Evolutionary conservation across 2,113 vertebrate species (phyloP).

Genomic region (Trogon surrucura): DNA sequence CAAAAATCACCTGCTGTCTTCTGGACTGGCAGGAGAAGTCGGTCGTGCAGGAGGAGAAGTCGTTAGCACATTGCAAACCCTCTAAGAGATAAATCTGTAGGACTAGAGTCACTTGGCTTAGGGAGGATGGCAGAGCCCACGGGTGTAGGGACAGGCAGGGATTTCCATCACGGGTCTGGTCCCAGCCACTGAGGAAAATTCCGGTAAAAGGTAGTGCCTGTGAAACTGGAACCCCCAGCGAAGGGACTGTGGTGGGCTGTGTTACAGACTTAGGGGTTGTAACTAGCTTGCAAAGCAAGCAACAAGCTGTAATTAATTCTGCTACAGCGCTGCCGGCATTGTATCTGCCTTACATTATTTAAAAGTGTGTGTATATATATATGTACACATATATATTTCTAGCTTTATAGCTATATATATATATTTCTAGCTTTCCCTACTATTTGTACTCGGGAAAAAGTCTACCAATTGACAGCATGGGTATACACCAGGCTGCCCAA

Average conservation of each 20-base stretch:
- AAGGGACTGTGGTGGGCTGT: neutral
- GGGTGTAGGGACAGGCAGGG: neutral
- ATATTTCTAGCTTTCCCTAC: neutral
- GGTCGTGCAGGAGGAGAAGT: neutral
- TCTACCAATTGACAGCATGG: fast-evolving
- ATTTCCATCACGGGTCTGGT: neutral
- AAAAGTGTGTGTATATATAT: neutral
- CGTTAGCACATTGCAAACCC: neutral
- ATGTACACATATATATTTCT: too few relatives aligned
- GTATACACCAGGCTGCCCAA: neutral
- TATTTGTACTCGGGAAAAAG: neutral
- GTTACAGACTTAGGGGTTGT: neutral
- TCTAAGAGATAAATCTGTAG: fast-evolving
- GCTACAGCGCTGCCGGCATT: neutral
- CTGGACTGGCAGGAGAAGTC: neutral
- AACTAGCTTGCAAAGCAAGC: neutral
- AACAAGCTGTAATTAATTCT: neutral
- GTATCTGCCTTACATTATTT: neutral
- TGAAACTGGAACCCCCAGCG: fast-evolving
- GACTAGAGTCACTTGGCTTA: neutral
- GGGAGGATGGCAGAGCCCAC: neutral
- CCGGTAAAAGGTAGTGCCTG: neutral
- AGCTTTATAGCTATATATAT: too few relatives aligned
- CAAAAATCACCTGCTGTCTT: fast-evolving
- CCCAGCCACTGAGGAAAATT: neutral